Percentiles rank a stretch among this genome's conserved stretches.
These are phyloP conservation scores for Dicyrtoma fusca DNA, from an alignment of 2,888 invertebrate species.

Conservation along the genomic window DNA sequence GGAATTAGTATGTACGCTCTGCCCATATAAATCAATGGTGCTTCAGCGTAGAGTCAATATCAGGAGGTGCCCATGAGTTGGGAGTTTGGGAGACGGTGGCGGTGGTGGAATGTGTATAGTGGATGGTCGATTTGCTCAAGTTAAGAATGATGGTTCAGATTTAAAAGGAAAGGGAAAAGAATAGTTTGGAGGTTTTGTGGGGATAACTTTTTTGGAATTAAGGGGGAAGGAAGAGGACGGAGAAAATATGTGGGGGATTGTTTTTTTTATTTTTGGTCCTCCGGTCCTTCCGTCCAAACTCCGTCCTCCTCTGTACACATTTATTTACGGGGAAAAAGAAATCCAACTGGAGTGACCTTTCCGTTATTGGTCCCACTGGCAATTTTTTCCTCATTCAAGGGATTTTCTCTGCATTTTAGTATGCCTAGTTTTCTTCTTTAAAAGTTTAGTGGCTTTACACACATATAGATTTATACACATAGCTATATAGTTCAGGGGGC, in stretches of 20 bases:
- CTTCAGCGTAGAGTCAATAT: too few species aligned
- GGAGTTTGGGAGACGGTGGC: too few species aligned
- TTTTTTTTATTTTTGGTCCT: not conserved
- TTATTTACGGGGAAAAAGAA: not conserved
- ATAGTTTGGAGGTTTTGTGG: not conserved
- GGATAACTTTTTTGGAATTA: slow-evolving; percentile 6
- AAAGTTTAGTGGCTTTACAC: too few species aligned
- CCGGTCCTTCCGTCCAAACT: not conserved
- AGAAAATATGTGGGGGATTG: slow-evolving; percentile 9
- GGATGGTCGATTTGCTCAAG: not conserved
- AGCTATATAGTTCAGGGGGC: too few species aligned
- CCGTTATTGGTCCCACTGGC: slow-evolving; percentile 29
- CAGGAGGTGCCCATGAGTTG: too few species aligned
- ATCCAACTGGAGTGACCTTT: slow-evolving; percentile 26
- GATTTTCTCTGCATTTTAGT: slow-evolving; percentile 13
- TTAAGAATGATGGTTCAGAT: not conserved
- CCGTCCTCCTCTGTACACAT: not conserved
- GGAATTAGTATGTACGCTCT: too few species aligned
- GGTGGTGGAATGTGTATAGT: too few species aligned
- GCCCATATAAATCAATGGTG: too few species aligned
- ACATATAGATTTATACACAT: too few species aligned
- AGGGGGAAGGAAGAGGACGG: not conserved
- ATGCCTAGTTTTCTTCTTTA: not conserved
- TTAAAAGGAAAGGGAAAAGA: slow-evolving; percentile 2
- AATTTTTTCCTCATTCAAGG: slow-evolving; percentile 22